Base-by-base conservation (phyloP, 2,797 vertebrate genomes). In the Chelidonichthys spinosus region DNA sequence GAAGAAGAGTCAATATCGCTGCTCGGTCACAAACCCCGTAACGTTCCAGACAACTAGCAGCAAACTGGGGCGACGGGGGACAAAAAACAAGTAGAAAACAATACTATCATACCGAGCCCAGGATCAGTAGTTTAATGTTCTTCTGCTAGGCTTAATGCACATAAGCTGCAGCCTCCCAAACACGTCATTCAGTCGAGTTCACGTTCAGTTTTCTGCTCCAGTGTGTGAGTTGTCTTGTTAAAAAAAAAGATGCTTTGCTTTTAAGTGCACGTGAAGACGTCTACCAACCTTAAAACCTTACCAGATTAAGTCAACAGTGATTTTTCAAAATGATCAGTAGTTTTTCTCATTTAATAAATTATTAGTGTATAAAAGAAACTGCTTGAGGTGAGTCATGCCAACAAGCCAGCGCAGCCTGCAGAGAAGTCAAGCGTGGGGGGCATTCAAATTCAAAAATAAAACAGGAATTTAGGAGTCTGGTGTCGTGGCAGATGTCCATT, bases 341-440 rank as follows among this genome's bases (percentile, higher is more conserved):
- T 95, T 95, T 25, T 95, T 93, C 90, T 96, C 93, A 95, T 43
- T 72, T 95, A 98, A 98, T 99, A 98, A 98, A 97, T 98, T 97
- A 98, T 96, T 96, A 96, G 93, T 95, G 91, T 63, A 94, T 93
- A 52, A 72, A 54, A 46, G 11, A 35, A 17, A 93, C 75, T 72
- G 81, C 85, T 84, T 85, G 85, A 72, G 93, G 94, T 74, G 79
- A 77, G 70, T 77, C 50, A 61, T 62, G 61, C 46, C 72, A 69
- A 11, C 17, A 64, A 55, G 73, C 32, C 55, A 62, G 56, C 50
- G 36, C 11, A 11, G 25, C 35, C 64, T 40, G 44, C 43, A 42
- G 59, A 71, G 50, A 78, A 63, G 32, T 59, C 66, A 73, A 71
- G 72, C 58, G 46, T 54, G 59, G 56, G 69, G 70, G 81, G 61